These are phyloP conservation scores for Hippopotamus amphibius DNA, from an alignment of 2,113 vertebrate species.

Conservation along the genomic window DNA sequence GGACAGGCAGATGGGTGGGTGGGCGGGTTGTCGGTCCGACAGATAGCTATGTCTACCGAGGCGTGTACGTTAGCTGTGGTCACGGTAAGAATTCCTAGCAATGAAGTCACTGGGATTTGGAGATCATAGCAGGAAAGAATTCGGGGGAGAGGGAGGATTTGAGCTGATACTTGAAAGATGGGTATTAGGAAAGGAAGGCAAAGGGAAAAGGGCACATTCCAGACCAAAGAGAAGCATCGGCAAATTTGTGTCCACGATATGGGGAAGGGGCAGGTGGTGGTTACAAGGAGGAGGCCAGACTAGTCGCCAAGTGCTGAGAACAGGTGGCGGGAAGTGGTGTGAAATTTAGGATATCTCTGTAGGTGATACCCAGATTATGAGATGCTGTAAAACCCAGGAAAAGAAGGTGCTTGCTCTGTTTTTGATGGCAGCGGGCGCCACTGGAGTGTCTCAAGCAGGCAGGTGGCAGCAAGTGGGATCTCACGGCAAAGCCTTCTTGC, in stretches of 20 bases:
- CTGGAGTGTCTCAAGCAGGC: no score
- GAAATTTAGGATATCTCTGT: not conserved
- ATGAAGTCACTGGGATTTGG: constrained; percentile 37
- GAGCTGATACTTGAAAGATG: constrained; percentile 37
- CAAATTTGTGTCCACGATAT: not conserved
- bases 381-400: not conserved
- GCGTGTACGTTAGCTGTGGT: not conserved
- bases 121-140: not conserved
- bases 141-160: not conserved
- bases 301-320: not conserved
- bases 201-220: not conserved
- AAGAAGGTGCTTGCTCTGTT: not conserved
- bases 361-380: not conserved
- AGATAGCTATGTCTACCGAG: not conserved
- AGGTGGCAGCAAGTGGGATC: not conserved
- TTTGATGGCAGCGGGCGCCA: not conserved
- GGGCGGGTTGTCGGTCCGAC: no score
- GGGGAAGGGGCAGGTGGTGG: not conserved
- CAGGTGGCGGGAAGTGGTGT: not conserved
- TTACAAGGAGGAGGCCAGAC: not conserved
- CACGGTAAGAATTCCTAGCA: not conserved
- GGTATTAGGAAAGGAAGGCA: not conserved
- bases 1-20: not conserved
- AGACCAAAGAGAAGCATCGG: not conserved
- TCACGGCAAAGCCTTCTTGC: not conserved